Evolutionary conservation across 2,113 vertebrate genomes (phyloP), one percentile per base, ranked within the genome.

Genomic region (Hystrix brachyura): DNA sequence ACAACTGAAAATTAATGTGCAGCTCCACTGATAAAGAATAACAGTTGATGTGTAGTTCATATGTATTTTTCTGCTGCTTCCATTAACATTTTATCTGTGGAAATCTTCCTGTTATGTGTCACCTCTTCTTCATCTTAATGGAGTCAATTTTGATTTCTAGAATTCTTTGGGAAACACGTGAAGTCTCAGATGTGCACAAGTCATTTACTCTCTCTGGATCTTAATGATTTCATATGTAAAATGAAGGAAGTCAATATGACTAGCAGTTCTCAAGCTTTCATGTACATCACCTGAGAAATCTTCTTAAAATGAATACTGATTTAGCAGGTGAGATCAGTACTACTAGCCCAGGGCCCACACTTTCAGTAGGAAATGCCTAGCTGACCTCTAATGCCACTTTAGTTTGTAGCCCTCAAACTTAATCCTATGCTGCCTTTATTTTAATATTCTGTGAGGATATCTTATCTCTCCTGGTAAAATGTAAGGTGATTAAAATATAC

Each of bases 61-160:
- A 84, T 62, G 64, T n/a, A 59, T 91, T 95, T 95, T 95, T 94
- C 8, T 84, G 7, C 5, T 72, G 32, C 23, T 72, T 87, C 15
- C 53, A 93, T 72, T 72, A 91, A 89, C 67, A 89, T 89, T 96
- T 95, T 6, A 91, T 86, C 91, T 95, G 48, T 62, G 64, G 14
- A n/a, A 93, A 83, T 62, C 5, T 96, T 93, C 51, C 23, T 78
- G 27, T 71, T 87, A 90, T 53, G 3, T 64, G 69, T 86, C 60
- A 86, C 32, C 10, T 71, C 69, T 72, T 65, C 43, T 84, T 93
- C 74, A 90, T 60, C 55, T 95, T 91, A 96, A 81, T 8, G 17
- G 25, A 87, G 38, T 93, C 55, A 60, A 29, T 72, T 87, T 96
- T 82, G 27, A 51, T 94, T 78, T 93, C 57, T 91, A 82, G 17